Conservation (phyloP, 2,797 vertebrate species). For the Lophotriccus pileatus region DNA sequence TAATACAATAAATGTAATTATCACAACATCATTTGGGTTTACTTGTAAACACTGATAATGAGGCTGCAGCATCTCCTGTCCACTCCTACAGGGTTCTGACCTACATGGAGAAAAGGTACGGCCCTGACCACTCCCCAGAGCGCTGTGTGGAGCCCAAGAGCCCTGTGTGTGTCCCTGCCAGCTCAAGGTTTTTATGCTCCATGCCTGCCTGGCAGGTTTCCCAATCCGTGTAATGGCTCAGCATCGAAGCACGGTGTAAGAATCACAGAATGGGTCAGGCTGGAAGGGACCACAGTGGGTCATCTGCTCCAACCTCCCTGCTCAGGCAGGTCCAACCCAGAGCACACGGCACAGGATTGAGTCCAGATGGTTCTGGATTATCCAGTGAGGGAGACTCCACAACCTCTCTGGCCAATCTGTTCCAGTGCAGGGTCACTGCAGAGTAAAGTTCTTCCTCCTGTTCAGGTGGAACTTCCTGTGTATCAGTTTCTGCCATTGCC, state of each 20-base stretch:
- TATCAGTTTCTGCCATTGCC: neutral
- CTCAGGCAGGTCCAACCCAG: neutral
- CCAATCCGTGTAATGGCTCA: fast-evolving
- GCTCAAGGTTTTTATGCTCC: fast-evolving
- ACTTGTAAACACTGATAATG: neutral
- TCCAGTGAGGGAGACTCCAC: neutral
- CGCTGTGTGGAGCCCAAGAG: fast-evolving
- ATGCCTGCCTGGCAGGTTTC: neutral
- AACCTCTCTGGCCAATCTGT: neutral
- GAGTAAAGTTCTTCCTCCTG: neutral
- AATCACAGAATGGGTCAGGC: neutral
- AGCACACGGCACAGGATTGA: neutral
- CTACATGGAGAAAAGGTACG: fast-evolving
- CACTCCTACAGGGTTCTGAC: neutral
- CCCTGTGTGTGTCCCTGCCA: fast-evolving
- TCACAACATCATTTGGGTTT: neutral
- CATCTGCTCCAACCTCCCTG: neutral
- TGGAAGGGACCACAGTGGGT: neutral
- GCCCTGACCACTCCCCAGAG: fast-evolving
- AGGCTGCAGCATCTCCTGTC: neutral
- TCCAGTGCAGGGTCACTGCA: neutral
- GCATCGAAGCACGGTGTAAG: fast-evolving
- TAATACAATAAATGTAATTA: neutral
- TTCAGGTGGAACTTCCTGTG: no score
- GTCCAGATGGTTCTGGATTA: neutral